Percentiles rank a stretch among this genome's conserved stretches.
Evolutionary conservation across 1,140 invertebrate species (phyloP).

Genomic region (Meteorus sp.): DNA sequence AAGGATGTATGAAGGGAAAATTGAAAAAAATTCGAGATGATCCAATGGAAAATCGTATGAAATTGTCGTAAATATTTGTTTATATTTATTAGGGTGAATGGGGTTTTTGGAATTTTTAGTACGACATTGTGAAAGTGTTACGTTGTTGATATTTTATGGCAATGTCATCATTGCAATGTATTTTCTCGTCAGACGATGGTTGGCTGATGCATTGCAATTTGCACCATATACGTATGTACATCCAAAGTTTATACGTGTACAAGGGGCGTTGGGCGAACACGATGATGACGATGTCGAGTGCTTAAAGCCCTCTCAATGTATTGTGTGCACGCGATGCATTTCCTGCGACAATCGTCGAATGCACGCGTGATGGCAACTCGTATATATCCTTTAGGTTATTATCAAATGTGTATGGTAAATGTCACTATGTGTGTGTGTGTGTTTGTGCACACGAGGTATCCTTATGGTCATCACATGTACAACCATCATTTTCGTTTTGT

Average conservation of each 20-base stretch:
- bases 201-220: slow-evolving; percentile 10
- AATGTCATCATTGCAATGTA: slow-evolving; percentile 2
- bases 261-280: neutral
- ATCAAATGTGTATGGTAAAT: slow-evolving; percentile 19
- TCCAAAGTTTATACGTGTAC: neutral
- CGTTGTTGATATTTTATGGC: slow-evolving; percentile 14
- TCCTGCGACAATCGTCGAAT: slow-evolving; percentile 34
- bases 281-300: slow-evolving; percentile 19
- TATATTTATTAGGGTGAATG: neutral
- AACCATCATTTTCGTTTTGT: no score
- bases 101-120: neutral
- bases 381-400: slow-evolving; percentile 36
- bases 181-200: neutral
- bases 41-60: neutral
- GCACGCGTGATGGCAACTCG: slow-evolving; percentile 28
- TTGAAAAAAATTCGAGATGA: neutral
- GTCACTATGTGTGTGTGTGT: no score
- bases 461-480: neutral
- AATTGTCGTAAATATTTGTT: no score
- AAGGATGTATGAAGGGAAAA: no score
- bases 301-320: slow-evolving; percentile 18
- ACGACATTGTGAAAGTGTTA: neutral
- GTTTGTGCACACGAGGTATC: no score
- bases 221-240: slow-evolving; percentile 19
- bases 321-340: slow-evolving; percentile 27